phyloP scores from a whole-genome alignment of 2,113 vertebrate genomes.

The Myrmecophaga tridactyla region DNA sequence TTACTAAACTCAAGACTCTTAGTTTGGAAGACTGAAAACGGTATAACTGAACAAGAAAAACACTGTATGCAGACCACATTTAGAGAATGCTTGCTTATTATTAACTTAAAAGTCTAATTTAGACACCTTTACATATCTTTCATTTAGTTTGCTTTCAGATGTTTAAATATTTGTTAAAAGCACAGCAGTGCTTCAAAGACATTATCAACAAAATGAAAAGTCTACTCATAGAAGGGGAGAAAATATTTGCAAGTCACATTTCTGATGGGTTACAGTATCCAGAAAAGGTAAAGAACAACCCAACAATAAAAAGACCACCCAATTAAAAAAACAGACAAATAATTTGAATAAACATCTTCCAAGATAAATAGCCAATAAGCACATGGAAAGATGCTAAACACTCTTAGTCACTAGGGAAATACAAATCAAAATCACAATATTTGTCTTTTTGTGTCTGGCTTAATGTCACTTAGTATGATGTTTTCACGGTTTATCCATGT shows the following conservation, averaged over 20 bases:
- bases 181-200: slow-evolving; percentile 7
- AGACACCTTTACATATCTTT: not conserved
- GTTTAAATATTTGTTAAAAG: slow-evolving; percentile 55
- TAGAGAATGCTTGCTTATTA: not conserved
- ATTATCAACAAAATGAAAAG: not conserved
- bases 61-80: not conserved
- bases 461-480: too few relatives aligned
- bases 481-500: too few relatives aligned
- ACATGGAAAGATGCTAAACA: not conserved
- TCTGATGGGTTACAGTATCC: not conserved
- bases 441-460: not conserved
- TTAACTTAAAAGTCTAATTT: slow-evolving; percentile 28
- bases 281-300: not conserved
- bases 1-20: not conserved
- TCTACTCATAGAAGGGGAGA: not conserved
- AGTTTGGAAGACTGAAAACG: not conserved
- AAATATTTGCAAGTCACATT: not conserved
- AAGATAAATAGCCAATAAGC: slow-evolving; percentile 10
- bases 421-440: not conserved
- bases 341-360: slow-evolving; percentile 6
- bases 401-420: not conserved
- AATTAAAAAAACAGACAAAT: slow-evolving; percentile 25
- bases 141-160: slow-evolving; percentile 14
- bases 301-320: not conserved
- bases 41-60: too few relatives aligned